Evolutionary conservation across 2,113 vertebrate genomes (phyloP).

Genomic region (Xyliphius kryptos): DNA sequence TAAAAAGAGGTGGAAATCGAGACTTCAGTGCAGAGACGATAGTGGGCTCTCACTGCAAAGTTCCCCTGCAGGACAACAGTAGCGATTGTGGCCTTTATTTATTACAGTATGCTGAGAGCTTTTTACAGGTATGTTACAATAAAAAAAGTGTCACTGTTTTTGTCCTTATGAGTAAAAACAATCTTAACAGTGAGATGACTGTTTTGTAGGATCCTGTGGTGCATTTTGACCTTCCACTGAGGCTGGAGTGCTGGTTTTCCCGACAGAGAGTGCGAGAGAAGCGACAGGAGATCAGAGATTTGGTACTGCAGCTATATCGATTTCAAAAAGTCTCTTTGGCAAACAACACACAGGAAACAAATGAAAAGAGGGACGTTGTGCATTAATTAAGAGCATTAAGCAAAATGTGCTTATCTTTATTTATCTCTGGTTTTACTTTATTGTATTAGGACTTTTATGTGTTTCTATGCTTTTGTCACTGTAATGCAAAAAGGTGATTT

Average conservation of each 20-base stretch:
- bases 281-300: constrained; percentile 84
- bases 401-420: no score
- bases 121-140: constrained; percentile 74
- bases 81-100: no score
- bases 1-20: constrained; percentile 68
- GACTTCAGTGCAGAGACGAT: constrained; percentile 78
- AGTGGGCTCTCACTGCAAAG: constrained; percentile 74
- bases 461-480: constrained; percentile 31
- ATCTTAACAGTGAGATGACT: not conserved
- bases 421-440: constrained; percentile 1
- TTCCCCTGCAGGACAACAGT: no score
- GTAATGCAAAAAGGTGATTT: constrained; percentile 14
- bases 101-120: constrained; percentile 91
- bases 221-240: constrained; percentile 83
- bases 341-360: not conserved
- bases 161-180: not conserved
- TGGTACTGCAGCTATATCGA: constrained; percentile 82
- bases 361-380: no score
- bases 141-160: not conserved
- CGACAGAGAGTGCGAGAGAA: constrained; percentile 83
- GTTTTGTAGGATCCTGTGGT: constrained; percentile 79
- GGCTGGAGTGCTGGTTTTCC: constrained; percentile 84
- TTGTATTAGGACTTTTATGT: constrained; percentile 12
- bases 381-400: no score
- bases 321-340: constrained; percentile 70